A percentile compares a stretch with the other conserved stretches of the same genome.
These are phyloP conservation scores for Coecobrya sp. DNA, from an alignment of 2,888 invertebrate genomes.

Conservation along the genomic window DNA sequence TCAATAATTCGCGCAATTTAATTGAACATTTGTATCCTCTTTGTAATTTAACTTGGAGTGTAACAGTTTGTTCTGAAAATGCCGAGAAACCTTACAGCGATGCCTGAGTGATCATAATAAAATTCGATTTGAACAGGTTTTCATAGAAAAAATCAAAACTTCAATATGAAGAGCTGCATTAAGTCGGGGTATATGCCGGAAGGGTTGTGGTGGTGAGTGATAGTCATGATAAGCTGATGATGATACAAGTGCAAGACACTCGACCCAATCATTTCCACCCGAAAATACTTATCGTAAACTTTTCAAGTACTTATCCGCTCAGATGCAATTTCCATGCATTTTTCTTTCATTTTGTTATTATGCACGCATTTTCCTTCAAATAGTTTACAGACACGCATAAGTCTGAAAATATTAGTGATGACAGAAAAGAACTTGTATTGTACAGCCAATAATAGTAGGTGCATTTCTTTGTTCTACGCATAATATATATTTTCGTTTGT, in stretches of 20 bases:
- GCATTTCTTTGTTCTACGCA: too few species aligned
- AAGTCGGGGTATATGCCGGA: constrained; percentile 75
- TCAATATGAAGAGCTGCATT: constrained; percentile 42
- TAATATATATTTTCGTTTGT: too few species aligned
- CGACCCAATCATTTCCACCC: background rate
- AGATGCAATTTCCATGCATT: constrained; percentile 10
- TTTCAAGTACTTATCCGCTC: constrained; percentile 32
- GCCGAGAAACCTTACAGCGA: constrained; percentile 31
- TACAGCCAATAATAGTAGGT: too few species aligned
- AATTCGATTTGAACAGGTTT: constrained; percentile 70
- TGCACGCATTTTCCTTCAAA: background rate
- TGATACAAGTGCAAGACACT: constrained; percentile 41
- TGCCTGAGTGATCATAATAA: constrained; percentile 1
- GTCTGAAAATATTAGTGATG: too few species aligned
- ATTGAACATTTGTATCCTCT: constrained; percentile 62
- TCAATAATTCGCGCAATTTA: constrained; percentile 78
- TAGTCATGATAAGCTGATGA: constrained; percentile 72
- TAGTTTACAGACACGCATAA: background rate
- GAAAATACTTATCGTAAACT: constrained; percentile 4
- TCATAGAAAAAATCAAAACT: constrained; percentile 15
- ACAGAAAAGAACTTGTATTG: too few species aligned
- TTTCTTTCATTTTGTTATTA: background rate
- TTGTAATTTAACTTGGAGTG: constrained; percentile 62
- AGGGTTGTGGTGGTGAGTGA: constrained; percentile 67
- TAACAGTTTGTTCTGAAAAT: constrained; percentile 30